These are phyloP conservation scores for Corythucha ciliata DNA, from an alignment of 2,888 invertebrate species.

Conservation along the genomic window DNA sequence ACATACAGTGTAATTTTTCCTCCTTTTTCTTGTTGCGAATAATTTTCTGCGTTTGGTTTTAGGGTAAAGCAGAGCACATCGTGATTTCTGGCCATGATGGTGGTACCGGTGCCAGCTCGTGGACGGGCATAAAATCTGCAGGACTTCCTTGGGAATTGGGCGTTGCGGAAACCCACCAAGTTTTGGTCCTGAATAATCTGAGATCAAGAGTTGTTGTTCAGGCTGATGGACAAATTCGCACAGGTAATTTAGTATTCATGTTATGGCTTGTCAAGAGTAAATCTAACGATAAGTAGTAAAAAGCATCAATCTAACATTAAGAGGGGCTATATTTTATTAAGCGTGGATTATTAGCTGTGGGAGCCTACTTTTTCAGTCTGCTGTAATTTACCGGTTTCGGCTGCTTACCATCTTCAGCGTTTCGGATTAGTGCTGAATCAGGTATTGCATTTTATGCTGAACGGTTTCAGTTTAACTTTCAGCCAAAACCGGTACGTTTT, in stretches of 20 bases:
- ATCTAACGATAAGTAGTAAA: no score
- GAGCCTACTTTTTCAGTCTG: no score
- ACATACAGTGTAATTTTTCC: constrained; percentile 1
- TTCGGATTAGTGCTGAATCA: no score
- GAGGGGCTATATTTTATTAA: no score
- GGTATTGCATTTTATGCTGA: no score
- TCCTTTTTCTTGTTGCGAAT: neutral
- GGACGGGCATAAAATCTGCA: constrained; percentile 98
- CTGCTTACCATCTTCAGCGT: no score
- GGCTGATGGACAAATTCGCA: constrained; percentile 90
- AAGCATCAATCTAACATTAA: no score
- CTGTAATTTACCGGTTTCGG: no score
- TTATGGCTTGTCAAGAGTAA: no score
- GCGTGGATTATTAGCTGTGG: no score
- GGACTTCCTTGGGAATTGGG: constrained; percentile 99
- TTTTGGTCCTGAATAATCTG: constrained; percentile 84
- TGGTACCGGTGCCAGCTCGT: constrained; percentile 96
- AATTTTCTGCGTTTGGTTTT: constrained; percentile 15
- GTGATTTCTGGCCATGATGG: constrained; percentile 99
- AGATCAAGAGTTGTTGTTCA: constrained; percentile 88
- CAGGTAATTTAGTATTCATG: constrained; percentile 46
- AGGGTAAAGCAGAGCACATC: constrained; percentile 97
- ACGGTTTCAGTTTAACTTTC: no score
- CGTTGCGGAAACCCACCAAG: constrained; percentile 96
- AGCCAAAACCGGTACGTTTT: no score